A percentile compares a stretch with the other conserved stretches of the same genome.
These are phyloP conservation scores for Leptopilina myrica DNA, from an alignment of 2,888 invertebrate genomes.

Conservation along the genomic window DNA sequence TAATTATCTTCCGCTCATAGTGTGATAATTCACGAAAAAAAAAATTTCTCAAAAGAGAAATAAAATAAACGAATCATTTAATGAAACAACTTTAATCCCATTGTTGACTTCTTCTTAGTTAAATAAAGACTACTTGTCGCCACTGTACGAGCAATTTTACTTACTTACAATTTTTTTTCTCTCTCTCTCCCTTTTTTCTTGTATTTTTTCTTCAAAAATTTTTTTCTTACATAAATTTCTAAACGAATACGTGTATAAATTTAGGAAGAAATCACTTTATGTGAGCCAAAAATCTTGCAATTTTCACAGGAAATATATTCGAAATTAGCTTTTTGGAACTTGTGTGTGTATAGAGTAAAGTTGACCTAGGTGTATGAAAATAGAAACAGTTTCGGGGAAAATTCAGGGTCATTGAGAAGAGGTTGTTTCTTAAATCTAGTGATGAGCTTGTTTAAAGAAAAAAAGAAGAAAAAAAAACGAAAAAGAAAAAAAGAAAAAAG, in stretches of 20 bases:
- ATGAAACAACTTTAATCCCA: background rate
- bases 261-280: background rate
- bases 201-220: background rate
- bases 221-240: background rate
- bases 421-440: no score
- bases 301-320: background rate
- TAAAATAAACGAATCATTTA: background rate
- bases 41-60: background rate
- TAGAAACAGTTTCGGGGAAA: conserved; percentile 9
- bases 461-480: no score
- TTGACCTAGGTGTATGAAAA: conserved; percentile 18
- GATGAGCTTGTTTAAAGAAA: no score
- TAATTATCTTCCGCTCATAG: background rate
- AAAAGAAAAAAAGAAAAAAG: no score
- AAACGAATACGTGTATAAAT: background rate
- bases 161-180: background rate
- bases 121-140: conserved; percentile 33
- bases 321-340: background rate
- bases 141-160: background rate
- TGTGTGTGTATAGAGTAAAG: conserved; percentile 6
- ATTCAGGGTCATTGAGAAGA: no score
- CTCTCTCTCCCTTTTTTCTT: no score
- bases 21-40: conserved; percentile 17
- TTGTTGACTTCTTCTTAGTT: conserved; percentile 22
- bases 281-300: conserved; percentile 2